These are phyloP conservation scores for Falco punctatus DNA, from an alignment of 2,113 vertebrate species.

Conservation along the genomic window DNA sequence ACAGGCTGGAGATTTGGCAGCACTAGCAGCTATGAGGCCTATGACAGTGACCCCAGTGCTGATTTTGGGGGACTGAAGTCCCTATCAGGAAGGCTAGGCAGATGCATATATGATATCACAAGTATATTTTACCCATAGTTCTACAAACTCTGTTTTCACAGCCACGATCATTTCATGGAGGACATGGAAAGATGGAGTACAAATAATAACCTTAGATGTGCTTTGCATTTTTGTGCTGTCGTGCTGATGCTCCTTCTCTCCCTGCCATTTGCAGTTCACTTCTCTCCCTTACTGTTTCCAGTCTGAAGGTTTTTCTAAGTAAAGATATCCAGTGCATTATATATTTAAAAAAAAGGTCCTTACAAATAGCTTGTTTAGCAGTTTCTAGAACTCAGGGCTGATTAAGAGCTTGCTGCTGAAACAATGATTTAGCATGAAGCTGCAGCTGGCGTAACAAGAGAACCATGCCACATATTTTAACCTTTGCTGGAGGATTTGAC, in stretches of 20 bases:
- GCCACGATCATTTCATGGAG: background rate
- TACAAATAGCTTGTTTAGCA: constrained; percentile 48
- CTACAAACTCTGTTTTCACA: background rate
- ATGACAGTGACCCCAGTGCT: background rate
- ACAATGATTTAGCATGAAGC: constrained; percentile 29
- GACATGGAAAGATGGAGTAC: background rate
- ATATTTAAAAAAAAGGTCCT: background rate
- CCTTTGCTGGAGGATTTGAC: constrained; percentile 48
- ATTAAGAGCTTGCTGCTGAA: constrained; percentile 49
- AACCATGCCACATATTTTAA: constrained; percentile 46
- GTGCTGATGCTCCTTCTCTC: background rate
- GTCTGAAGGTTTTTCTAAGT: constrained; percentile 10
- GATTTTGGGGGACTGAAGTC: background rate
- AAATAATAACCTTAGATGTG: background rate
- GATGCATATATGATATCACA: background rate
- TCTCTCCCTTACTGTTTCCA: background rate
- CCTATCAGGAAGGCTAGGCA: background rate
- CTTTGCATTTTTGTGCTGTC: background rate
- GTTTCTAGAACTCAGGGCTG: background rate
- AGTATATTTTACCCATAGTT: background rate
- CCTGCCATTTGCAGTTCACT: background rate
- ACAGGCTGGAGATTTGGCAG: background rate
- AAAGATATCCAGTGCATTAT: background rate
- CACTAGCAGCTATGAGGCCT: background rate
- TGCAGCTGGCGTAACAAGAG: constrained; percentile 57